A percentile compares a stretch with the other conserved stretches of the same genome.
These are phyloP conservation scores for Nasonia oneida DNA, from an alignment of 2,888 invertebrate genomes.

Conservation along the genomic window DNA sequence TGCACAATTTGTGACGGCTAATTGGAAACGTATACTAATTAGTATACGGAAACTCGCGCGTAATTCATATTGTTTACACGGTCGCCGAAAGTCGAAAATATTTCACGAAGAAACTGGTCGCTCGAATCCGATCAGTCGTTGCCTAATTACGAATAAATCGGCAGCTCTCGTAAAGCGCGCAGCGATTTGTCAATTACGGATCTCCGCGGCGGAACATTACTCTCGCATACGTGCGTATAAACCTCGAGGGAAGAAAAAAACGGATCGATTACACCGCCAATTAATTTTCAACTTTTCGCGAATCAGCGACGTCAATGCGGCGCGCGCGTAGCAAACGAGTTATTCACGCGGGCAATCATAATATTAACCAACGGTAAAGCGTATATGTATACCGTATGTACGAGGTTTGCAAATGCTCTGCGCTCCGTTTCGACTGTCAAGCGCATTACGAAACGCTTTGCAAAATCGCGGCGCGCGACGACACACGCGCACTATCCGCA, in stretches of 20 bases:
- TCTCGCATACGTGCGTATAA: background rate
- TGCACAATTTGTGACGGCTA: background rate
- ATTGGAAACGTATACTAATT: background rate
- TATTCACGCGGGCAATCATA: slow-evolving; percentile 37
- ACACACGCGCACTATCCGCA: background rate
- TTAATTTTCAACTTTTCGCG: slow-evolving; percentile 24
- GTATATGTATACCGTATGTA: background rate
- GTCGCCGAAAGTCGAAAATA: background rate
- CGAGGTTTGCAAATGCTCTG: background rate
- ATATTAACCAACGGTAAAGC: slow-evolving; percentile 50
- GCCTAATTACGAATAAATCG: slow-evolving; percentile 23
- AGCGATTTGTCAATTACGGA: slow-evolving; percentile 33
- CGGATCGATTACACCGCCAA: slow-evolving; percentile 13
- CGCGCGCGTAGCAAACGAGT: slow-evolving; percentile 31
- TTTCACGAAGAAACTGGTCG: background rate
- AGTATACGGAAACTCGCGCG: background rate
- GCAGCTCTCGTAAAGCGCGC: background rate
- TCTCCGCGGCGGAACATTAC: background rate
- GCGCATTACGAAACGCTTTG: slow-evolving; percentile 34
- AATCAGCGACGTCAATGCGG: background rate
- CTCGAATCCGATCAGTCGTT: background rate
- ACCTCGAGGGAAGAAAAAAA: background rate
- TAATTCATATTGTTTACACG: background rate
- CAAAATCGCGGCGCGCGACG: background rate
- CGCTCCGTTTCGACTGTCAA: slow-evolving; percentile 28